Evolutionary conservation across 2,113 vertebrate species (phyloP), one percentile per base, ranked within the genome.

Genomic region (Scolopax mira): DNA sequence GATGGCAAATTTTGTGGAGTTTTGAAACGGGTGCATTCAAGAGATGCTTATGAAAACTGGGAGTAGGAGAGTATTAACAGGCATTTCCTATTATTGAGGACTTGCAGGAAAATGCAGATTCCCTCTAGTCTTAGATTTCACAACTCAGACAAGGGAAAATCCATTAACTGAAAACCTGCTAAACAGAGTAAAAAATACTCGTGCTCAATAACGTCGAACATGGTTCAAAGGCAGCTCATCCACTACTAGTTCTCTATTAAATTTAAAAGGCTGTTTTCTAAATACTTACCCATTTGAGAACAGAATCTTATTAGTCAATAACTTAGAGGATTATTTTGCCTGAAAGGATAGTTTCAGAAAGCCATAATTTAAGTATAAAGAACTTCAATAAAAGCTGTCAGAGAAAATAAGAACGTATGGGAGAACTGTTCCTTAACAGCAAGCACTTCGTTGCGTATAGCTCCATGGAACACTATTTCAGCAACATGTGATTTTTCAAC

Each of bases 351-450:
- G 64, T 64, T 92, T 93, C 78, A 92, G 73, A 86, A 95, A 92
- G 79, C 52, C 52, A 27, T 93, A 89, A 93, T 80, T 96, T 96
- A 93, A 90, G 79, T 67, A 39, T 60, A 78, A 86, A n/a, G 48
- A 93, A 97, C 51, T 94, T 92, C 52, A 92, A 93, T 90, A 88
- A 90, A 95, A 86, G 79, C 82, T 96, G 92, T 66, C 90, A 97
- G 54, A 77, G 77, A 94, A 97, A 89, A 70, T 80, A 93, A 86
- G 72, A 93, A 93, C 79, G 88, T 92, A 77, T 25, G 85, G 79
- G 79, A 92, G 60, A 90, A 86, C 75, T 80, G 90, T 31, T 96
- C 80, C 94, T 80, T 81, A 80, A 74, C 64, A 92, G n/a, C 0
- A 1, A 94, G 85, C 42, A 75, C 57, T 65, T 58, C 52, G 15